A percentile compares a stretch with the other conserved stretches of the same genome.
Evolutionary conservation across 2,888 invertebrate species (phyloP).

Genomic region (Sphecodes monilicornis): DNA sequence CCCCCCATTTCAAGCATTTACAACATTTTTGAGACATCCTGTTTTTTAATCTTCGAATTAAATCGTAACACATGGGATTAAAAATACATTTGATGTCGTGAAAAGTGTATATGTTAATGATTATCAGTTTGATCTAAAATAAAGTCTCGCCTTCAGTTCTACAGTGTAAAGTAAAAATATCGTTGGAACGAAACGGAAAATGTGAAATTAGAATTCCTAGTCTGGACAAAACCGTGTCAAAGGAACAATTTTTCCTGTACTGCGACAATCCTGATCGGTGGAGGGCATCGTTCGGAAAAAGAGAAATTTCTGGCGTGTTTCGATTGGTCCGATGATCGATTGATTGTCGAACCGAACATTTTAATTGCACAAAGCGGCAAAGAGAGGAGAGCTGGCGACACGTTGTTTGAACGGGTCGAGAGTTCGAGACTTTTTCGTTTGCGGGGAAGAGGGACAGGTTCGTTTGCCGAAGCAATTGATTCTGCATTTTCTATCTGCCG

Average conservation of each 20-base stretch:
- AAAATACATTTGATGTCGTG: no score
- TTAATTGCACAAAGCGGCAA: conserved; percentile 14
- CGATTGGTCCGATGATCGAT: neutral
- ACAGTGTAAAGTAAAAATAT: neutral
- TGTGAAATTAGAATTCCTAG: neutral
- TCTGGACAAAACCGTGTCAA: neutral
- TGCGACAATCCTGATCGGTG: neutral
- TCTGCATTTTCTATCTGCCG: conserved; percentile 55
- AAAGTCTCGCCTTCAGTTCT: no score
- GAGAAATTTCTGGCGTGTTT: neutral
- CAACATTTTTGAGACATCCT: no score
- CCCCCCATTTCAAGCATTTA: no score
- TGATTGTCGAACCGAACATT: neutral
- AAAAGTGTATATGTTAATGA: no score
- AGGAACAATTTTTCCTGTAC: neutral
- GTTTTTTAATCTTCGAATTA: no score
- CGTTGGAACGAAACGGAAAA: neutral
- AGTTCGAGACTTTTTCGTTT: conserved; percentile 6
- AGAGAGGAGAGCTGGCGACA: neutral
- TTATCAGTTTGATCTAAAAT: no score
- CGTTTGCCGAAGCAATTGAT: conserved; percentile 55
- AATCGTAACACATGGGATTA: no score
- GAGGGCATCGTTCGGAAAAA: no score
- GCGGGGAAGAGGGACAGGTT: neutral
- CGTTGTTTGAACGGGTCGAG: conserved; percentile 3